A percentile compares a stretch with the other conserved stretches of the same genome.
These are phyloP conservation scores for Elephas maximus DNA, from an alignment of 2,113 vertebrate genomes.

Conservation along the genomic window DNA sequence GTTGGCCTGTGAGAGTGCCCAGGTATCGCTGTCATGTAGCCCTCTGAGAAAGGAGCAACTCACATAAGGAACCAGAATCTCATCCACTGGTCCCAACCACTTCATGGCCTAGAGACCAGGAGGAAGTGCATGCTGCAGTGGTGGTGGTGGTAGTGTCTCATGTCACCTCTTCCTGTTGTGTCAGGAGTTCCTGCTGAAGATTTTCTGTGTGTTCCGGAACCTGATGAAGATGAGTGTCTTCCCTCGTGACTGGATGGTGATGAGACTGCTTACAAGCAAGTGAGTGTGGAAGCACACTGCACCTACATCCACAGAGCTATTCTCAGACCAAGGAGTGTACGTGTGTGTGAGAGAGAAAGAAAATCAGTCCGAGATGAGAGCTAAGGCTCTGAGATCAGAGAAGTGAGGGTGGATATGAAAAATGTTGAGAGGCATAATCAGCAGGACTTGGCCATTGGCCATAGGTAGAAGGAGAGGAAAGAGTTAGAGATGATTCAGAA, in stretches of 20 bases:
- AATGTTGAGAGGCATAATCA: background rate
- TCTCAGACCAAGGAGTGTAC: background rate
- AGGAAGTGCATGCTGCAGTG: background rate
- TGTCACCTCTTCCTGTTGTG: background rate
- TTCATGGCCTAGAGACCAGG: background rate
- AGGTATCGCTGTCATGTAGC: background rate
- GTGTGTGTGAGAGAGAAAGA: background rate
- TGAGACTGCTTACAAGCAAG: constrained; percentile 99
- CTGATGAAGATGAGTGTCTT: constrained; percentile 99
- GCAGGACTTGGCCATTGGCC: background rate
- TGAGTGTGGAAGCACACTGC: constrained; percentile 84
- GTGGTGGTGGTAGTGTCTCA: background rate
- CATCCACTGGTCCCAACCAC: background rate
- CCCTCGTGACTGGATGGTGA: constrained; percentile 98
- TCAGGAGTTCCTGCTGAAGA: constrained; percentile 98
- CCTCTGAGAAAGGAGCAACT: background rate
- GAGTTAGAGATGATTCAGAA: background rate
- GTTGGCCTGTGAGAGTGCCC: background rate
- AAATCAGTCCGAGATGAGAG: background rate
- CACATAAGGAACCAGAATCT: background rate
- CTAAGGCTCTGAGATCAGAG: background rate
- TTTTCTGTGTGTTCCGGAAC: constrained; percentile 98
- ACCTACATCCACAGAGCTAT: background rate
- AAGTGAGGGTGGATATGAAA: constrained; percentile 1
- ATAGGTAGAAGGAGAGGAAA: constrained; percentile 21